Evolutionary conservation across 2,888 invertebrate genomes (phyloP), one percentile per base, ranked within the genome.

Genomic region (Hirtodrosophila confusa): DNA sequence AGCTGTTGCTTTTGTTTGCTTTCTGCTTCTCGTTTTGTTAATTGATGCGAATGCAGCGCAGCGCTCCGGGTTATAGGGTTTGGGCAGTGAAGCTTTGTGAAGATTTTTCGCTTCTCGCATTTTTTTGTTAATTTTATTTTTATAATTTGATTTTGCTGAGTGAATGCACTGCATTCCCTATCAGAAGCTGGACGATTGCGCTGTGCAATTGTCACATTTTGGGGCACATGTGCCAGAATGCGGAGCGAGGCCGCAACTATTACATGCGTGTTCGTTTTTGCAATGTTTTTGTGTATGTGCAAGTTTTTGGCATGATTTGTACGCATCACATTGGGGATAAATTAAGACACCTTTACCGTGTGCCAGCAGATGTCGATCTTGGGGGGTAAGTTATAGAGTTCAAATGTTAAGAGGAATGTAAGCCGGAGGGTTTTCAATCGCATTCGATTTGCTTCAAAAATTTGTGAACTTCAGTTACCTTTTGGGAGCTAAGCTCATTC

Each of bases 291-390:
- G 51, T n/a, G 33, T 41, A 24, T 33, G 51, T 4, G 40, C 51
- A 12, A 33, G 31, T 24, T 51, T 33, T 41, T 51, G 33, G 24
- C 51, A 51, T 23, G 51, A 41, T 41, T 51, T 51, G 41, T 41
- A 51, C 41, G 31, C 50, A 41, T 41, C 10, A 43, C 36, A 36
- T 56, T 57, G 8, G 50, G 57, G 27, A 58, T 9, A 27, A 37
- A 44, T 24, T 45, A 31, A 8, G 31, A 24, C 10, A 50, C 44
- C 10, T 39, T 60, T 39, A 39, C 58, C 11, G 45, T 35, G 33
- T 53, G 51, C 49, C 57, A 57, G 17, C 45, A 60, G 27, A 60
- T 47, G 27, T 48, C 41, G 29, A 60, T 47, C 35, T 51, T 35
- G 4, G 51, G 23, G 27, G 53, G 47, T n/a, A 60, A 40, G 27